Evolutionary conservation across 2,888 invertebrate species (phyloP).

Genomic region (Erebia epiphron): DNA sequence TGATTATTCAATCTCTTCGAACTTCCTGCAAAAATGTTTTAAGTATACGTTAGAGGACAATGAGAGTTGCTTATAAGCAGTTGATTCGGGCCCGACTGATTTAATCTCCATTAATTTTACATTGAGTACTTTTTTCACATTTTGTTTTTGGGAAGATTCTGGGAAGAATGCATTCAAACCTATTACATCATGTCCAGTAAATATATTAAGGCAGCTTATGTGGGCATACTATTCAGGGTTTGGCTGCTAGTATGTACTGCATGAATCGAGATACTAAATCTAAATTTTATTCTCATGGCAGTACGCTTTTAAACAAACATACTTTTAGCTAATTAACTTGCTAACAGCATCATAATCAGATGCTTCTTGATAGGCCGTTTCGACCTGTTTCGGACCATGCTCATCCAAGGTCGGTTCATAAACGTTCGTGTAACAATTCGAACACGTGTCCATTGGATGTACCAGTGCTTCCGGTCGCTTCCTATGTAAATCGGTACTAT

Average conservation of each 20-base stretch:
- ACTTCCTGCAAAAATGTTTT: not conserved
- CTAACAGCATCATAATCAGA: slow-evolving; percentile 15
- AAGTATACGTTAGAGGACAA: not conserved
- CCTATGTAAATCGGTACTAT: slow-evolving; percentile 70
- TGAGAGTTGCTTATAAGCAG: not conserved
- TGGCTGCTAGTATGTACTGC: too few relatives aligned
- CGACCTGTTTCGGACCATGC: slow-evolving; percentile 31
- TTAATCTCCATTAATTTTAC: not conserved
- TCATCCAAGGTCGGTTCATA: slow-evolving; percentile 46
- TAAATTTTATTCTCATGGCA: not conserved
- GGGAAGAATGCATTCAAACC: not conserved
- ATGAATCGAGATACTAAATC: not conserved
- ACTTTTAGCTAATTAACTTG: not conserved
- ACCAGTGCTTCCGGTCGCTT: slow-evolving; percentile 71
- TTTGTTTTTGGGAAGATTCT: not conserved
- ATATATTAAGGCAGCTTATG: too few relatives aligned
- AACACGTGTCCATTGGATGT: slow-evolving; percentile 50
- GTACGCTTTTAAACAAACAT: not conserved
- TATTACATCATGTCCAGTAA: too few relatives aligned
- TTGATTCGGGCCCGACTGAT: not conserved
- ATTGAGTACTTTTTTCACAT: not conserved
- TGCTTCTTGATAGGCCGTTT: slow-evolving; percentile 6
- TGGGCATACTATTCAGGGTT: too few relatives aligned
- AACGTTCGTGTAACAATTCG: slow-evolving; percentile 50
- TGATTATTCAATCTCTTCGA: not conserved